Evolutionary conservation across 2,113 vertebrate species (phyloP), one percentile per base, ranked within the genome.

Genomic region (Gymnobelideus leadbeateri): DNA sequence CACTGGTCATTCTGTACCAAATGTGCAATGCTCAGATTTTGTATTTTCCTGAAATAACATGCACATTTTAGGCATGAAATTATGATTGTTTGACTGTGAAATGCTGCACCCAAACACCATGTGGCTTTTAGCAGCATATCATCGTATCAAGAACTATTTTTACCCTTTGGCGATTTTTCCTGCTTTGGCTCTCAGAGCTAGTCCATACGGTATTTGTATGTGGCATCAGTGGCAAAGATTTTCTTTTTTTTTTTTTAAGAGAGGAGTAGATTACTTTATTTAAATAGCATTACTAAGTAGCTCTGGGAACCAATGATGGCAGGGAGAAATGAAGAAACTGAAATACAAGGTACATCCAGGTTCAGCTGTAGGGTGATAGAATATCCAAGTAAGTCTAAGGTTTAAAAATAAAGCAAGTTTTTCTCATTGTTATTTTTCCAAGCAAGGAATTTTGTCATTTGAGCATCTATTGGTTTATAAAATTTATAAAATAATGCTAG

Each of bases 121-220:
- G 98, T 98, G 98, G 98, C 98, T 98, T 98, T 97, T 97, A 98
- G 98, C 97, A 98, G 98, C 97, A 96, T 98, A 98, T 98, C 97
- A 98, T 98, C 98, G 97, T 98, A 98, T 98, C 98, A 97, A 98
- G 98, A 98, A 98, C 97, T 98, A 98, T 98, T 98, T 98, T 98
- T 98, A 98, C 98, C 98, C 98, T 98, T 98, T 98, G 98, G 98
- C 98, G 98, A 98, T 98, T 98, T 98, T 98, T 98, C 97, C 96
- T 98, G 98, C 98, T 97, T 98, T 98, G 98, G 98, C 98, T 98
- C 97, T 94, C 93, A 98, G 97, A 98, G 97, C 96, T 98, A 96
- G 98, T 97, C 98, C 98, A 98, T 98, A 98, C 98, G 98, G 98
- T 98, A 98, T 98, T 98, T 98, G 97, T 98, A 97, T 98, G 97